phyloP scores from a whole-genome alignment of 2,797 vertebrate genomes.

The Coregonus suidteri region DNA sequence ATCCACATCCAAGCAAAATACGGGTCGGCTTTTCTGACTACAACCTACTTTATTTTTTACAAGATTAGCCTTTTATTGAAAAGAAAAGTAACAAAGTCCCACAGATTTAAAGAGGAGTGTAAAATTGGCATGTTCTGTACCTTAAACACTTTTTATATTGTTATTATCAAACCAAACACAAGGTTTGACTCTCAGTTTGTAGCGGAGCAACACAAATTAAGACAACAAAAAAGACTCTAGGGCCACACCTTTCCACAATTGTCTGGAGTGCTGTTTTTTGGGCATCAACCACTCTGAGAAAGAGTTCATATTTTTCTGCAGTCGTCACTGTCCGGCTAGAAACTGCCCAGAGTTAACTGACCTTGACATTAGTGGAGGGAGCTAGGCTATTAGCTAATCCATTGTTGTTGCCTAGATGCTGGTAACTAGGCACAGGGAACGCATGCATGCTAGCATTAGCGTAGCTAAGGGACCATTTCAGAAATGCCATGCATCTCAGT shows the following conservation, averaged over 20 bases:
- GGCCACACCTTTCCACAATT: background rate
- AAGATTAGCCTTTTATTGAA: no score
- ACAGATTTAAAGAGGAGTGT: no score
- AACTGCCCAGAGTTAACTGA: constrained; percentile 48
- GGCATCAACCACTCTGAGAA: constrained; percentile 3
- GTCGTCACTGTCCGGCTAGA: constrained; percentile 23
- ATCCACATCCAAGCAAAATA: no score
- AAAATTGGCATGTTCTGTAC: no score
- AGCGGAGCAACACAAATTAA: background rate
- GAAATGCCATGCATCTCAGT: constrained; percentile 58
- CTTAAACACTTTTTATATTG: no score
- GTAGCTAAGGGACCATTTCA: constrained; percentile 56
- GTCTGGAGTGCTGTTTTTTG: background rate
- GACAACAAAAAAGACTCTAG: no score
- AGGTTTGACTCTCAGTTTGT: background rate
- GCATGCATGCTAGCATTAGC: constrained; percentile 26
- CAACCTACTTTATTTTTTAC: no score
- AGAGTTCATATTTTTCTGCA: background rate
- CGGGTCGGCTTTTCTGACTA: no score
- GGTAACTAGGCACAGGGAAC: constrained; percentile 39
- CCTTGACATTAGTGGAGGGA: constrained; percentile 61
- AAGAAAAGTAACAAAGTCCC: no score
- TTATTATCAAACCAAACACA: background rate
- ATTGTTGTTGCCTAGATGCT: constrained; percentile 51
- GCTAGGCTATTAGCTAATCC: constrained; percentile 35